Evolutionary conservation across 1,140 invertebrate genomes (phyloP).

Genomic region (Cepaea nemoralis): DNA sequence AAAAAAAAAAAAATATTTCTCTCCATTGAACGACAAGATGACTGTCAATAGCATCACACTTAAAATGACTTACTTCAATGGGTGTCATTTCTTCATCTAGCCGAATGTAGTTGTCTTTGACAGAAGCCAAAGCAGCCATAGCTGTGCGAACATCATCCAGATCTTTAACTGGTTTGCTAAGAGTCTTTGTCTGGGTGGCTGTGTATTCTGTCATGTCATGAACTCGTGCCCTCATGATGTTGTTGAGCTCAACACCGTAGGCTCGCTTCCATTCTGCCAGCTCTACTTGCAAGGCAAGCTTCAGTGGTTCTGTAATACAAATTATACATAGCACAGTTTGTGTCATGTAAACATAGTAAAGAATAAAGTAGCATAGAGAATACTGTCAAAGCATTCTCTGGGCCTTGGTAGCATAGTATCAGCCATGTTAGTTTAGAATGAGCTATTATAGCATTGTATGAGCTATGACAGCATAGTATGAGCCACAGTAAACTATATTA

Average conservation of each 20-base stretch:
- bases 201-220: conserved; percentile 41
- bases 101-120: conserved; percentile 39
- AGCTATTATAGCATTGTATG: no score
- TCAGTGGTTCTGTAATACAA: conserved; percentile 24
- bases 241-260: conserved; percentile 26
- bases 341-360: no score
- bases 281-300: conserved; percentile 26
- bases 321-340: no score
- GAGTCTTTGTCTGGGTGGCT: conserved; percentile 22
- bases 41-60: no score
- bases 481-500: no score
- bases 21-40: no score
- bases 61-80: conserved; percentile 41
- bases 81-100: conserved; percentile 40
- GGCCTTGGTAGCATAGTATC: no score
- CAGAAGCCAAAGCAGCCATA: conserved; percentile 25
- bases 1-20: no score
- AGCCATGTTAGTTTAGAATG: no score
- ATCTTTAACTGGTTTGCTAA: conserved; percentile 36
- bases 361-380: no score
- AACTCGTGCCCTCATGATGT: conserved; percentile 16
- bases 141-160: conserved; percentile 37
- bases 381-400: no score
- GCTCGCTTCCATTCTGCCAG: conserved; percentile 35
- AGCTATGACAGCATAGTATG: no score